Percentiles rank a stretch among this genome's conserved stretches.
phyloP scores from a whole-genome alignment of 1,140 invertebrate genomes.

The Ostrea edulis region DNA sequence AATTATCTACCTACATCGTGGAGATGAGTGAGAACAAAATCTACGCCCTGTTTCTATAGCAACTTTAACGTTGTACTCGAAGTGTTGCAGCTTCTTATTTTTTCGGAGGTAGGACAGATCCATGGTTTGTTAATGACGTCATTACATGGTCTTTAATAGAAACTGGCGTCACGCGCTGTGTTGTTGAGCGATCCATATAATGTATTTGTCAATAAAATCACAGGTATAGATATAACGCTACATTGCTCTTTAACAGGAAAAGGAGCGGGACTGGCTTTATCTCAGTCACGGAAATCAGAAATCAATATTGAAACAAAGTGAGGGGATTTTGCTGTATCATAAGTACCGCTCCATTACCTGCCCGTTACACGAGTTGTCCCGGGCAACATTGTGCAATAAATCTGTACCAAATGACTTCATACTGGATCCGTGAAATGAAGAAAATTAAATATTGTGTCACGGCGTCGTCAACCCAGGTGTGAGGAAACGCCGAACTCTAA shows the following conservation, averaged over 20 bases:
- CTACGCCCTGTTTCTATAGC: constrained; percentile 22
- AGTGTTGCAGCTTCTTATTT: not conserved
- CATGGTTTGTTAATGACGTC: constrained; percentile 1
- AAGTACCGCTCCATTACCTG: not conserved
- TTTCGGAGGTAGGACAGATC: not conserved
- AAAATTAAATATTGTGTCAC: constrained; percentile 1
- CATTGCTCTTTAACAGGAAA: not conserved
- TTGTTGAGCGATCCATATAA: not conserved
- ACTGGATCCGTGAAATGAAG: not conserved
- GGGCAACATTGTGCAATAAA: not conserved
- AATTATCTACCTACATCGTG: too few relatives aligned
- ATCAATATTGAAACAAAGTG: not conserved
- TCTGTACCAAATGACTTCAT: not conserved
- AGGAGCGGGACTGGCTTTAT: not conserved
- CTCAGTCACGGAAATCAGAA: constrained; percentile 1
- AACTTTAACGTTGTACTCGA: not conserved
- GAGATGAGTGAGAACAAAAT: not conserved
- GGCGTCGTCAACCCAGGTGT: not conserved
- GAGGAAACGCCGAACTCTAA: not conserved
- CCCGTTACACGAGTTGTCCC: not conserved
- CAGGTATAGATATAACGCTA: not conserved
- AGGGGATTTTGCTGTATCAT: not conserved
- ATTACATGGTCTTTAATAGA: constrained; percentile 6
- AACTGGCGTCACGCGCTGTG: constrained; percentile 9
- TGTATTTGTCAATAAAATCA: not conserved